Percentiles rank a stretch among this genome's conserved stretches.
Evolutionary conservation across 2,888 invertebrate species (phyloP).

Genomic region (Drosophila mettleri): DNA sequence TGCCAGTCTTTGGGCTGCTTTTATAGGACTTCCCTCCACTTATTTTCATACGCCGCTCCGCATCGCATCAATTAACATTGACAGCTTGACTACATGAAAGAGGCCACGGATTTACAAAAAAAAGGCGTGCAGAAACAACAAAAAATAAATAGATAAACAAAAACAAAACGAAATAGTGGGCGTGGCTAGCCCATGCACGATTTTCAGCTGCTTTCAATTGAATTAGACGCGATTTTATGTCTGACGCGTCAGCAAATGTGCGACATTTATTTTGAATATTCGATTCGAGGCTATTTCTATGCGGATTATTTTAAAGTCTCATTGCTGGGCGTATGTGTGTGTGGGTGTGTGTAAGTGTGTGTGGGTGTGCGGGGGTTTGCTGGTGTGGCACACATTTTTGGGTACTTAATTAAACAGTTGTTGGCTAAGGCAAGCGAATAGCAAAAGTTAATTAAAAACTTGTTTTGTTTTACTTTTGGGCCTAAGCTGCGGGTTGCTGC

Average conservation of each 20-base stretch:
- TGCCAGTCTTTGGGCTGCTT: conserved; percentile 49
- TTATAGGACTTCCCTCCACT: conserved; percentile 35
- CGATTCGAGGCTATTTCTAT: conserved; percentile 19
- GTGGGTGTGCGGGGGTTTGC: background rate
- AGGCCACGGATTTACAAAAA: conserved; percentile 22
- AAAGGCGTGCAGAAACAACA: background rate
- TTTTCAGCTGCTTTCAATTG: conserved; percentile 36
- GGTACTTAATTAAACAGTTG: conserved; percentile 37
- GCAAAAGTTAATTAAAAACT: conserved; percentile 72
- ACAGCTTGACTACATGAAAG: conserved; percentile 59
- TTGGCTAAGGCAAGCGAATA: conserved; percentile 24
- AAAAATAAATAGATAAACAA: background rate
- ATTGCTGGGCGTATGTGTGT: conserved; percentile 6
- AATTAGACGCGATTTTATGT: conserved; percentile 40
- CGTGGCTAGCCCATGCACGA: conserved; percentile 1
- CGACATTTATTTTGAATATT: conserved; percentile 22
- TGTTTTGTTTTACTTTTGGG: conserved; percentile 63
- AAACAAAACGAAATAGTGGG: conserved; percentile 9
- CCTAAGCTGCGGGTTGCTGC: conserved; percentile 46
- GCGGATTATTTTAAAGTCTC: conserved; percentile 14
- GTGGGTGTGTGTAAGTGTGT: conserved; percentile 7
- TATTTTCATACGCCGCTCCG: conserved; percentile 51
- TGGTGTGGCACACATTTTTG: conserved; percentile 26
- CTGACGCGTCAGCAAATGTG: conserved; percentile 23
- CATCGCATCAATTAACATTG: conserved; percentile 77